Evolutionary conservation across 2,888 invertebrate genomes (phyloP), one percentile per base, ranked within the genome.

Genomic region (Orchesellides sinensis): DNA sequence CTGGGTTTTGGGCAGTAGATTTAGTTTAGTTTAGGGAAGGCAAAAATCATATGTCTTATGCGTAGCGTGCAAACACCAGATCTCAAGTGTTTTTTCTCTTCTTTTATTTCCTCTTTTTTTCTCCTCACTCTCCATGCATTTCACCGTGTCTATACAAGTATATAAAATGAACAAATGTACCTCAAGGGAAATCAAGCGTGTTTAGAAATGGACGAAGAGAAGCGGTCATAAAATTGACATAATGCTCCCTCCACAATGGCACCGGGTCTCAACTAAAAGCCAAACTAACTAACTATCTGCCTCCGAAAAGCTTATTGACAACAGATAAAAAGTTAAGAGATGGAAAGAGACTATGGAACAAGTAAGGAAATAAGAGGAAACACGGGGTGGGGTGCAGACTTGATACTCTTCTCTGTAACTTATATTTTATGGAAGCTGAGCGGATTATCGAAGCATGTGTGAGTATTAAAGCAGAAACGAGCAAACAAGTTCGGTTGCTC

Each of bases 181-280:
- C 84, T 82, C 84, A 74, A 49, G 84, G 84, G 84, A 84, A 84
- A 84, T 84, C 84, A 84, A 74, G 52, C 82, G 82, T 82, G 79
- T 84, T 84, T 84, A 84, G 84, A 84, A 84, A 84, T 84, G 84
- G 84, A 84, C 84, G 80, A 32, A 68, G 77, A 84, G 82, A 61
- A 84, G 82, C 82, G 65, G 82, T 79, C 78, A 82, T 84, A 82
- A 84, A 84, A 84, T 84, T 84, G 82, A 84, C 84, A 84, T 84
- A 79, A 84, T 84, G 84, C 82, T 73, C 73, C 83, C 68, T 78
- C 65, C 75, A 83, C 75, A 75, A 75, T 75, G 68, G 54, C 65
- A 69, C 72, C 54, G 35, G 52, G 66, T 66, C 56, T 47, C 21
- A 35, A 27, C 61, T 61, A 69, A 59, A 78, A 61, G 35, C 77